Evolutionary conservation across 1,140 invertebrate genomes (phyloP), one percentile per base, ranked within the genome.

Genomic region (Goniozus legneri): DNA sequence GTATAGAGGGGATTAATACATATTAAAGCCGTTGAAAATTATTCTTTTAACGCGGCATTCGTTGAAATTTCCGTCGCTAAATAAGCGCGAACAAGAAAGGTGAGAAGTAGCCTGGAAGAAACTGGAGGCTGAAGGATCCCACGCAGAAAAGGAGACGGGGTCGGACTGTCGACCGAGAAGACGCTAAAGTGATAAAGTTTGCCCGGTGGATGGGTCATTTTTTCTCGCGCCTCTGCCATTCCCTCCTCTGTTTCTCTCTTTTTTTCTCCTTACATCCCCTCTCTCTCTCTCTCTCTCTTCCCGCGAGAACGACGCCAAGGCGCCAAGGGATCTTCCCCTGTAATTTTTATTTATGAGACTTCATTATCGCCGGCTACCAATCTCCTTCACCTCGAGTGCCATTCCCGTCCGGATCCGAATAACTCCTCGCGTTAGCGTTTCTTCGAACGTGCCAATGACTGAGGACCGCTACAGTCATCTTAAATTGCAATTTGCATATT

Each of bases 331-430:
- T 45, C 19, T 30, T 30, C 32, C 19, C 22, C 32, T 40, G 50
- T 56, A 62, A 62, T 62, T 62, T 63, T 63, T 63, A 59, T 63
- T 63, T 59, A 59, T 42, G 50, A 52, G 33, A 34, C 37, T 52
- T 58, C 43, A 50, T 62, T 60, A 62, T 62, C 52, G 41, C 55
- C 41, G 24, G 30, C 53, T 35, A 50, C 47, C 59, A 47, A 56
- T 58, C 49, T 53, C 35, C 27, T 30, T 36, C 36, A 43, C 32
- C 38, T 48, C 24, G 43, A 36, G 13, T 8, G 3, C n/a, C 21
- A 21, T 39, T 20, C 3, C 7, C 12, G 2, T 19, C 13, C 12
- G 14, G 4, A 4, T 27, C 24, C 10, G 4, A 6, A 4, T 27
- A 4, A 6, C 12, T 39, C 1, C 10, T 2, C 21, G 2, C 2